Evolutionary conservation across 2,113 vertebrate genomes (phyloP), one percentile per base, ranked within the genome.

Genomic region (Vulpes ferrilata): DNA sequence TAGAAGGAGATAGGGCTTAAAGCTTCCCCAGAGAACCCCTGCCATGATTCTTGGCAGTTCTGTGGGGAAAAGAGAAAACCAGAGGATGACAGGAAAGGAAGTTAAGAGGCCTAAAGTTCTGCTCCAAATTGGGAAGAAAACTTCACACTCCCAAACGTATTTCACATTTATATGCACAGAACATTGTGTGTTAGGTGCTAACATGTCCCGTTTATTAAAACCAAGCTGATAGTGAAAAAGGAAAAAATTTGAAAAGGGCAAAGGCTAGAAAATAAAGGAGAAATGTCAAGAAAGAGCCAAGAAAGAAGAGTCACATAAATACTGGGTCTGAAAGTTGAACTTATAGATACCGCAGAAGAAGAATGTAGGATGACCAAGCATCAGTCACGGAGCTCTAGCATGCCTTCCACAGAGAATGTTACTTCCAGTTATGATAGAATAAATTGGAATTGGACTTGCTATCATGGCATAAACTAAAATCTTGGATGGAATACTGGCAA

Each of bases 131-230:
- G n/a, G 71, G 32, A 90, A 88, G n/a, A 93, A 88, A 86, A 79
- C 38, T 80, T 81, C 93, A 95, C 79, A 96, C 82, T 92, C 79
- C 51, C 78, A 19, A 79, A 96, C 93, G 82, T n/a, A 95, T 86
- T 79, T 82, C 93, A 73, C 81, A 86, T 88, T 96, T 91, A 65
- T 43, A 90, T 65, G 53, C 90, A 94, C 25, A 90, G 20, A 92
- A 87, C 1, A 1, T 19, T 84, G 60, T 73, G 48, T 79, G n/a
- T 38, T 83, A 65, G 35, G 11, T 93, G 32, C n/a, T 71, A 78
- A 15, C 35, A 38, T 93, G 62, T 84, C 84, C 90, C 67, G 83
- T 83, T 97, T 95, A 90, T 87, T 90, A 92, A 92, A 96, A 79
- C 76, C 69, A 64, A 51, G 84, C 17, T 95, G 88, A 95, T 30